A percentile compares a stretch with the other conserved stretches of the same genome.
Evolutionary conservation across 2,888 invertebrate species (phyloP).

Genomic region (Chalcosyrphus nemorum): DNA sequence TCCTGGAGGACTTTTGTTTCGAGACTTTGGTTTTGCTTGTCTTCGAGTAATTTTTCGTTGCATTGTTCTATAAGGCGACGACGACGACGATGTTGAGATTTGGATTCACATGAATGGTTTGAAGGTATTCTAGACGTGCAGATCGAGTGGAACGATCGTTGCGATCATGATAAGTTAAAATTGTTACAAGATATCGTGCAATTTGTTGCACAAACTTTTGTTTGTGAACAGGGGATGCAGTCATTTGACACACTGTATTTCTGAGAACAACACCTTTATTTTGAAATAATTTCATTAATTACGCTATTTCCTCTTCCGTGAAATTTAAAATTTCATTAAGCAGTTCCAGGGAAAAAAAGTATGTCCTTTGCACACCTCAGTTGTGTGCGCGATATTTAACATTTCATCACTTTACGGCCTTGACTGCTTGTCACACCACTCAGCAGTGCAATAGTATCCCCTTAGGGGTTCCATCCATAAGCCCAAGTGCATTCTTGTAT

Average conservation of each 20-base stretch:
- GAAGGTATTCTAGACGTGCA: slow-evolving; percentile 32
- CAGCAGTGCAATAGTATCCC: neutral
- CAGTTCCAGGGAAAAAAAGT: neutral
- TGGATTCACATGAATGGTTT: slow-evolving; percentile 55
- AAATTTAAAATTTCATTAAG: neutral
- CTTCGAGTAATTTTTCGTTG: slow-evolving; percentile 6
- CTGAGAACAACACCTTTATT: no score
- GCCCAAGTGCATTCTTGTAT: slow-evolving; percentile 18
- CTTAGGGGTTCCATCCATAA: neutral
- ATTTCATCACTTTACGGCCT: slow-evolving; percentile 32
- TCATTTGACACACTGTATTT: no score
- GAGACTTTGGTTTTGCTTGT: no score
- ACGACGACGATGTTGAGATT: slow-evolving; percentile 27
- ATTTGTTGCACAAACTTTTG: neutral
- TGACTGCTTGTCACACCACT: slow-evolving; percentile 18
- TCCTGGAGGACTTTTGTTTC: slow-evolving; percentile 55
- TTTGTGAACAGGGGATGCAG: neutral
- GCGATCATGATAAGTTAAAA: neutral
- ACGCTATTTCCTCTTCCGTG: neutral
- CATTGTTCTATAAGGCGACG: slow-evolving; percentile 12
- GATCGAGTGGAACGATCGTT: slow-evolving; percentile 23
- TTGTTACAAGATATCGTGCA: neutral
- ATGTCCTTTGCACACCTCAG: neutral
- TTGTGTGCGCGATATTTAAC: slow-evolving; percentile 15
- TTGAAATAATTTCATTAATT: neutral